phyloP scores from a whole-genome alignment of 2,797 vertebrate genomes.

The Yasuhikotakia modesta region DNA sequence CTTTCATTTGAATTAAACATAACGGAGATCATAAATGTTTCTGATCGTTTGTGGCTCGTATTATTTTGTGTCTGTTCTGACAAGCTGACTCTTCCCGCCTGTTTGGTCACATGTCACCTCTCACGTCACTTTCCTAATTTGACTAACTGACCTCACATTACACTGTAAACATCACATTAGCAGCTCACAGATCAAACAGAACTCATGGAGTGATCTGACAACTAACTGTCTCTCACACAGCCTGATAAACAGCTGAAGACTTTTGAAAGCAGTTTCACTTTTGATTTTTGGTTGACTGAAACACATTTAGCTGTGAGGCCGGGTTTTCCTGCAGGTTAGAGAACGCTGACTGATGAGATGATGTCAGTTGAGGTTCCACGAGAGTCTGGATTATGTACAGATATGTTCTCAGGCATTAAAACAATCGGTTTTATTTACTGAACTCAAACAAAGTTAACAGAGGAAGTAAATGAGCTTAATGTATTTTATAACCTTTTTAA shows the following conservation, averaged over 20 bases:
- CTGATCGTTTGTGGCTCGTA: background rate
- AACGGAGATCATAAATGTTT: background rate
- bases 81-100: slow-evolving; percentile 39
- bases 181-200: slow-evolving; percentile 25
- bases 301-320: background rate
- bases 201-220: background rate
- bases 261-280: slow-evolving; percentile 24
- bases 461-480: background rate
- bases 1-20: background rate
- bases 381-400: background rate
- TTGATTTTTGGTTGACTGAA: slow-evolving; percentile 8
- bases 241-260: slow-evolving; percentile 2
- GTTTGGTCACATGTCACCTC: slow-evolving; percentile 49
- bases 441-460: background rate
- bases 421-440: slow-evolving; percentile 5
- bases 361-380: background rate
- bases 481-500: background rate
- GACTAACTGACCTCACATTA: slow-evolving; percentile 17
- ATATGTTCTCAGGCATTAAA: background rate
- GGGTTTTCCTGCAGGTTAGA: background rate
- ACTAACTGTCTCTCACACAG: background rate
- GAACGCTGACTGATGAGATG: background rate
- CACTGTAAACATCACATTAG: background rate
- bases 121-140: slow-evolving; percentile 48
- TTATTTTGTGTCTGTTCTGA: slow-evolving; percentile 19